phyloP scores from a whole-genome alignment of 2,797 vertebrate species.

The Enteromius treurensis region DNA sequence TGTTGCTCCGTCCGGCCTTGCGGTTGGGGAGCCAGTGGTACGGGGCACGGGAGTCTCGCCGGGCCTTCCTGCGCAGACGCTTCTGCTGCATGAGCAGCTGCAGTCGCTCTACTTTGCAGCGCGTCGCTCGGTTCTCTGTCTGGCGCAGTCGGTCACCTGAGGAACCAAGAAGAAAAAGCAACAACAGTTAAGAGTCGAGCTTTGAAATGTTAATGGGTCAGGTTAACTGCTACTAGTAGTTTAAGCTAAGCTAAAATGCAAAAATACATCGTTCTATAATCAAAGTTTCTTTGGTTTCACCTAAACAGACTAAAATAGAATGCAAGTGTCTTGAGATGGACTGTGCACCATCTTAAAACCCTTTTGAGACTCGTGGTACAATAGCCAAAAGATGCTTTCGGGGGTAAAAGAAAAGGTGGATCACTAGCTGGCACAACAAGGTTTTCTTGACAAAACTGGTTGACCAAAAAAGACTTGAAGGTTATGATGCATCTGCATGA shows the following conservation, averaged over 20 bases:
- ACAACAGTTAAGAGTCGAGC: conserved; percentile 15
- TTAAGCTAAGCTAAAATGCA: neutral
- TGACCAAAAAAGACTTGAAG: neutral
- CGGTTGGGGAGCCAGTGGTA: conserved; percentile 95
- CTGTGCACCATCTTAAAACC: neutral
- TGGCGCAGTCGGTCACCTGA: conserved; percentile 92
- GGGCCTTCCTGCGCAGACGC: conserved; percentile 91
- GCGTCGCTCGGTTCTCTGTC: conserved; percentile 95
- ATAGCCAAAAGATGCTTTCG: neutral
- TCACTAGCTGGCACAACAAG: neutral
- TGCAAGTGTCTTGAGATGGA: neutral
- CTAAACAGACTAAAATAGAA: neutral
- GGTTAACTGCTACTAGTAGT: neutral
- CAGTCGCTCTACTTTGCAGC: conserved; percentile 96
- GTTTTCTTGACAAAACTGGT: neutral
- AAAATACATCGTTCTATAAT: neutral
- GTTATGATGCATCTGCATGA: neutral
- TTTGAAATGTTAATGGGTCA: no score
- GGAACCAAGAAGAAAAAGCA: neutral
- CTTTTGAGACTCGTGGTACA: neutral
- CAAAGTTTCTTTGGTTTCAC: neutral
- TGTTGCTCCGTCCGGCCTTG: conserved; percentile 91
- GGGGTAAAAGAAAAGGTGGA: neutral
- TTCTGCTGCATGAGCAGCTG: conserved; percentile 98
- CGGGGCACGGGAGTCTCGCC: conserved; percentile 88